These are phyloP conservation scores for Desmophyllum pertusum DNA, from an alignment of 92 coral and sea anemone genomes.

Conservation along the genomic window DNA sequence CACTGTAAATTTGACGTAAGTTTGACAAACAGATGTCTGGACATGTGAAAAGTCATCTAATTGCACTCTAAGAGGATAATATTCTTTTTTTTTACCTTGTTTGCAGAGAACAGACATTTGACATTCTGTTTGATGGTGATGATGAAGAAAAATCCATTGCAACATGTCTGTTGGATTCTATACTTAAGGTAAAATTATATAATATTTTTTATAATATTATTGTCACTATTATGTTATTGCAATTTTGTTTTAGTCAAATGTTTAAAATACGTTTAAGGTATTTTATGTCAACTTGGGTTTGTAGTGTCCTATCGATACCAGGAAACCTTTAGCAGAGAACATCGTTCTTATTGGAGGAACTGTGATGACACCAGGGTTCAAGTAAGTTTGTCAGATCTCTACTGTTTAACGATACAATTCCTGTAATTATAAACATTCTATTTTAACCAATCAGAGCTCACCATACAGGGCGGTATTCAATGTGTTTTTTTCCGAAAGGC, in stretches of 20 bases:
- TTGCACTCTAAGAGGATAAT: background rate
- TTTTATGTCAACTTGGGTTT: background rate
- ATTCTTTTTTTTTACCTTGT: background rate
- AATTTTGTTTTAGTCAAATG: background rate
- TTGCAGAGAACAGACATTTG: conserved; percentile 92
- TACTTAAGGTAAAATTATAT: conserved; percentile 65
- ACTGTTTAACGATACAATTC: background rate
- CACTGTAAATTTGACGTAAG: too few species aligned
- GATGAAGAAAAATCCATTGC: conserved; percentile 96
- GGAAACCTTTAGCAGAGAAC: conserved; percentile 88
- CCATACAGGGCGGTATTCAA: too few species aligned
- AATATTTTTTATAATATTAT: background rate
- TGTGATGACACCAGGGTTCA: conserved; percentile 95
- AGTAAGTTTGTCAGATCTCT: conserved; percentile 55
- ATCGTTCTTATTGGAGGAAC: conserved; percentile 96
- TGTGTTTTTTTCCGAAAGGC: too few species aligned
- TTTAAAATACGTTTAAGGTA: background rate
- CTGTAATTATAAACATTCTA: too few species aligned
- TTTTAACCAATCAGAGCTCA: too few species aligned
- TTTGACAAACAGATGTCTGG: too few species aligned
- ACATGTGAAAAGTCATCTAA: too few species aligned
- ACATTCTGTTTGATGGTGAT: conserved; percentile 95
- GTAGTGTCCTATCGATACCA: conserved; percentile 94
- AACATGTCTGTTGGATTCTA: conserved; percentile 83
- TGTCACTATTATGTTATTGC: background rate